These are phyloP conservation scores for Coregonus sp. DNA, from an alignment of 2,797 vertebrate genomes.

Conservation along the genomic window DNA sequence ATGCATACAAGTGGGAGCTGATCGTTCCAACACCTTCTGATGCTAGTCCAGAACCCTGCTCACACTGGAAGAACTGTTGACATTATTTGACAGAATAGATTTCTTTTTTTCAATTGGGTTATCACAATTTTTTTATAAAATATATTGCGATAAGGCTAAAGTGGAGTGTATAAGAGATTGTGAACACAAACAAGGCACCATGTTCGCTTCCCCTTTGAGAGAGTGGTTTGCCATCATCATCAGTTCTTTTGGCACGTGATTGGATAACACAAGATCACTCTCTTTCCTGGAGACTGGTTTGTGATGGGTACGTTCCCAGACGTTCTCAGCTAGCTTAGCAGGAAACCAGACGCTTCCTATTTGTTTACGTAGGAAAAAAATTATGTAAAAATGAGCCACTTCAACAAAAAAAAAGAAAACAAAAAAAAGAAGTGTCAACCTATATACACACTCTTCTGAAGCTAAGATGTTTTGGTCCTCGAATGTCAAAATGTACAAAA, in stretches of 20 bases:
- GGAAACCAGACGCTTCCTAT: conserved; percentile 47
- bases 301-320: conserved; percentile 33
- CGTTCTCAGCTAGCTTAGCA: conserved; percentile 38
- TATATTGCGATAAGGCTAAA: conserved; percentile 55
- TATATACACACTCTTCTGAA: conserved; percentile 74
- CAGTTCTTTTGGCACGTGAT: conserved; percentile 69
- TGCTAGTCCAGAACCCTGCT: conserved; percentile 24
- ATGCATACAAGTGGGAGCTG: conserved; percentile 52
- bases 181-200: conserved; percentile 66
- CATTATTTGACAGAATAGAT: conserved; percentile 52
- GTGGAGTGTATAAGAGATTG: conserved; percentile 45
- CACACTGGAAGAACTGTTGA: conserved; percentile 49
- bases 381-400: conserved; percentile 60
- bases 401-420: conserved; percentile 57
- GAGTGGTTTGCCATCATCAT: conserved; percentile 48
- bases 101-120: conserved; percentile 38
- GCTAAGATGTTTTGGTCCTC: conserved; percentile 79
- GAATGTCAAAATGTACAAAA: conserved; percentile 80
- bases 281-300: conserved; percentile 37
- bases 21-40: conserved; percentile 32
- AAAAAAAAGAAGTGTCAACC: conserved; percentile 69
- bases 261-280: conserved; percentile 39
- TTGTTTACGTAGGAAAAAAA: conserved; percentile 60
- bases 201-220: conserved; percentile 45
- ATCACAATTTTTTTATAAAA: conserved; percentile 58